Evolutionary conservation across 2,888 invertebrate genomes (phyloP).

Genomic region (Netelia fuscicornis): DNA sequence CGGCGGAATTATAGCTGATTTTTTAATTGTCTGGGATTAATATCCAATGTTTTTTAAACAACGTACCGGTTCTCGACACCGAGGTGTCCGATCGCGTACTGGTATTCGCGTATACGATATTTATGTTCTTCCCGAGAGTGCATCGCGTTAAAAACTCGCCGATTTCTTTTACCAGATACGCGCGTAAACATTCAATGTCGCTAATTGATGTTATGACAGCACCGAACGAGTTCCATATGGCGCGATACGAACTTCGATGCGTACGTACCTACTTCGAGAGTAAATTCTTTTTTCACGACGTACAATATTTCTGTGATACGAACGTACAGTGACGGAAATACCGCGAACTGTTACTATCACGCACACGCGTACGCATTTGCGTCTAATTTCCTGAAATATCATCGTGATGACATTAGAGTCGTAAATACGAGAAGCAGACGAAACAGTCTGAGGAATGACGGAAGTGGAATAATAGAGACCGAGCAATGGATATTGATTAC

Average conservation of each 20-base stretch:
- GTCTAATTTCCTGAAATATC: constrained; percentile 6
- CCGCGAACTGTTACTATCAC: not conserved
- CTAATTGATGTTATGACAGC: constrained; percentile 45
- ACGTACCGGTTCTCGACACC: not conserved
- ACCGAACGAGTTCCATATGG: constrained; percentile 14
- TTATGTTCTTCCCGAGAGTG: constrained; percentile 18
- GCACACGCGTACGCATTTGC: not conserved
- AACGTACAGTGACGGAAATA: constrained; percentile 28
- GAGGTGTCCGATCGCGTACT: constrained; percentile 27
- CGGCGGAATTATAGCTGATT: no score
- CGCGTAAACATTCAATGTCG: constrained; percentile 32
- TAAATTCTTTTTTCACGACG: constrained; percentile 13
- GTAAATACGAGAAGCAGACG: constrained; percentile 4
- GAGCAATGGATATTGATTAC: constrained; percentile 42
- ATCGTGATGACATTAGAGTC: constrained; percentile 32
- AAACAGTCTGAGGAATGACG: constrained; percentile 28
- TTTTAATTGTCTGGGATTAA: not conserved
- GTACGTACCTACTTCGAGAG: constrained; percentile 5
- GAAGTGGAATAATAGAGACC: constrained; percentile 24
- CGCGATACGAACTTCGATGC: constrained; percentile 23
- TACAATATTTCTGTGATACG: constrained; percentile 18
- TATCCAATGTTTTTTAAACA: not conserved
- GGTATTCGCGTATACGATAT: constrained; percentile 20
- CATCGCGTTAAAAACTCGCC: constrained; percentile 37
- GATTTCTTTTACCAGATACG: constrained; percentile 43